Percentiles rank a stretch among this genome's conserved stretches.
Evolutionary conservation across 1,140 invertebrate genomes (phyloP).

Genomic region (Stegodyphus mimosarum): DNA sequence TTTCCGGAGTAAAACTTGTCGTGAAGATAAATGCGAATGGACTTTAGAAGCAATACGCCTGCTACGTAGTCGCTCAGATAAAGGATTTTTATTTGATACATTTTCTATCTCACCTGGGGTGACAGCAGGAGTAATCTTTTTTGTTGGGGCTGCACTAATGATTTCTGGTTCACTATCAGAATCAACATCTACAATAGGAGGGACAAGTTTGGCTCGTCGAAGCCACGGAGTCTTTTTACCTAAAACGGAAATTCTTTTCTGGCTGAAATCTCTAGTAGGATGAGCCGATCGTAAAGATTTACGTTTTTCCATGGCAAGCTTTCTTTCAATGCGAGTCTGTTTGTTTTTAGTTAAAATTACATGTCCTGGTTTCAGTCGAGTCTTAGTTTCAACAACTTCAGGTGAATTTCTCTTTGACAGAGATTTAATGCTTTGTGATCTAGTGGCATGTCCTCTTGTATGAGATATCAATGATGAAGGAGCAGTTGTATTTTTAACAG

Average conservation of each 20-base stretch:
- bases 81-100: background rate
- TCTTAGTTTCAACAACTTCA: constrained; percentile 7
- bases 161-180: constrained; percentile 61
- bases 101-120: background rate
- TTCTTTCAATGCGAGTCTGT: constrained; percentile 8
- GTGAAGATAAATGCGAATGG: background rate
- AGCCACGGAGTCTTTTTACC: constrained; percentile 41
- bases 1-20: constrained; percentile 39
- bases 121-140: background rate
- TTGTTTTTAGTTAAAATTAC: constrained; percentile 12
- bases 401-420: background rate
- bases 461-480: background rate
- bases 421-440: constrained; percentile 4
- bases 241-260: background rate
- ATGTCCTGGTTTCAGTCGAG: background rate
- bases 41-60: background rate
- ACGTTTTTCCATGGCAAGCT: constrained; percentile 49
- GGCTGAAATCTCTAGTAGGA: background rate
- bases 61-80: constrained; percentile 7
- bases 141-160: constrained; percentile 13
- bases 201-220: constrained; percentile 60
- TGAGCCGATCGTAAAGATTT: constrained; percentile 59
- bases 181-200: constrained; percentile 62
- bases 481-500: constrained; percentile 62
- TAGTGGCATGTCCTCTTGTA: constrained; percentile 2